These are phyloP conservation scores for Sarcophaga subvicina DNA, from an alignment of 2,888 invertebrate species.

Conservation along the genomic window DNA sequence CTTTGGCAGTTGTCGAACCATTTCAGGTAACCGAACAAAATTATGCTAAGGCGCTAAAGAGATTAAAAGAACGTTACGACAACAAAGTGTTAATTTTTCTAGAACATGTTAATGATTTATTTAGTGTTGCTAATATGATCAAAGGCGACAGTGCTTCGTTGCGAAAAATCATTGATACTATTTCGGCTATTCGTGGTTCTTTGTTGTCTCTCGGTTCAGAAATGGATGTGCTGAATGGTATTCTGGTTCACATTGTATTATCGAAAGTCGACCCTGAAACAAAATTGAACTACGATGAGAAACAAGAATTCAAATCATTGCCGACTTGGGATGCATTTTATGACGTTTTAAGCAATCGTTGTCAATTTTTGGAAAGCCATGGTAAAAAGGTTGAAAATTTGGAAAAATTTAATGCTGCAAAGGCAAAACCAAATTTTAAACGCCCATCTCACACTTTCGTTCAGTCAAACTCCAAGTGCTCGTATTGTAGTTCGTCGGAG, in stretches of 20 bases:
- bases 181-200: constrained; percentile 10
- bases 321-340: constrained; percentile 39
- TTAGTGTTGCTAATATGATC: neutral
- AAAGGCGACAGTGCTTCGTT: constrained; percentile 9
- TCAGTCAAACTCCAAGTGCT: neutral
- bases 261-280: constrained; percentile 24
- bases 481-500: neutral
- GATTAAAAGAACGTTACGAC: constrained; percentile 38
- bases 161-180: neutral
- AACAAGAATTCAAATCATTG: constrained; percentile 39
- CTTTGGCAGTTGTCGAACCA: constrained; percentile 34
- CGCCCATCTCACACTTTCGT: neutral
- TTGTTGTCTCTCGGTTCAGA: constrained; percentile 23
- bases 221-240: constrained; percentile 8
- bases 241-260: constrained; percentile 11
- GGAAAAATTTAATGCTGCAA: no score
- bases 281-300: constrained; percentile 7
- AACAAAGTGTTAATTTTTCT: constrained; percentile 30
- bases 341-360: constrained; percentile 32
- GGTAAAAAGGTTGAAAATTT: no score
- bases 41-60: constrained; percentile 27
- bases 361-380: constrained; percentile 12
- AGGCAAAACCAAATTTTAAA: no score
- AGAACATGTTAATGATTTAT: constrained; percentile 12
- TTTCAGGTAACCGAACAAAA: constrained; percentile 40